Evolutionary conservation across 2,113 vertebrate genomes (phyloP).

Genomic region (Pedetes capensis): DNA sequence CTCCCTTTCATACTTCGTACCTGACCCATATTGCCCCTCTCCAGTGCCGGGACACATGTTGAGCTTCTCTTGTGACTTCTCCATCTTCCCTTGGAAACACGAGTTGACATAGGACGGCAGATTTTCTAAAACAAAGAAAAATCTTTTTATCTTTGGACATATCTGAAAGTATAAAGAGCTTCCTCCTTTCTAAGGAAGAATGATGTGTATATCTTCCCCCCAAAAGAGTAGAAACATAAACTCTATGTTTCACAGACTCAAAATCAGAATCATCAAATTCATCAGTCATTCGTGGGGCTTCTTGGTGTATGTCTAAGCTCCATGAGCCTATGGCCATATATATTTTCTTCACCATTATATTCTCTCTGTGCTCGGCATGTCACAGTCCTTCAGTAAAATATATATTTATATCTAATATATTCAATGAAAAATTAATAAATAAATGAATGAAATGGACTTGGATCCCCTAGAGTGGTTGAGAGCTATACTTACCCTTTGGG

Average conservation of each 20-base stretch:
- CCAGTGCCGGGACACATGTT: not conserved
- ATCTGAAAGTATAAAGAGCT: not conserved
- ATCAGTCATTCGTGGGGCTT: not conserved
- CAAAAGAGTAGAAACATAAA: not conserved
- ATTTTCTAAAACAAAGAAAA: not conserved
- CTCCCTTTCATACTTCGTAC: not conserved
- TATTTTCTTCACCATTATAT: not conserved
- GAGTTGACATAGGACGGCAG: not conserved
- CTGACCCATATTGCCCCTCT: not conserved
- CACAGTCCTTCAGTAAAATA: not conserved
- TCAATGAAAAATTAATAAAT: not conserved
- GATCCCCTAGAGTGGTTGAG: not conserved
- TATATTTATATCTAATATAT: not conserved
- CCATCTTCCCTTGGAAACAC: not conserved
- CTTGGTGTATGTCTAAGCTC: not conserved
- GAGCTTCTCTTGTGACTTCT: not conserved
- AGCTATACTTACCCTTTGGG: conserved; percentile 45
- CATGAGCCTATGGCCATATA: not conserved
- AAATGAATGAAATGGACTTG: not conserved
- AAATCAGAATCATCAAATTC: too few relatives aligned
- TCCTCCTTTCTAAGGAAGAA: not conserved
- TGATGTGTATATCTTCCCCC: too few relatives aligned
- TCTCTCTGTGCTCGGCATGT: not conserved
- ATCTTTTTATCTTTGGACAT: not conserved
- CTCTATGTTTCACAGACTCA: not conserved